These are phyloP conservation scores for Eufriesea mexicana DNA, from an alignment of 1,140 invertebrate species.

Conservation along the genomic window DNA sequence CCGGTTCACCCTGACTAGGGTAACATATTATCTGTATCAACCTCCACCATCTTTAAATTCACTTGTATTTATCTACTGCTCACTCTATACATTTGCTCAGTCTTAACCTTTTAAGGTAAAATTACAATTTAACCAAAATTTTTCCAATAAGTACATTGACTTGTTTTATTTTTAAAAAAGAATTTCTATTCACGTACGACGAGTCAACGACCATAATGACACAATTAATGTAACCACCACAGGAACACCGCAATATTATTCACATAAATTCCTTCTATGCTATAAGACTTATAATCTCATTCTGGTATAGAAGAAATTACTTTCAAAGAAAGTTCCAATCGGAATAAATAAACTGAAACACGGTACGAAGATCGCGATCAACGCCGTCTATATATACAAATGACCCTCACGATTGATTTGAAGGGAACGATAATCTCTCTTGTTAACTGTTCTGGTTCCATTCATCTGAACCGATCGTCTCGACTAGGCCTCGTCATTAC, in stretches of 20 bases:
- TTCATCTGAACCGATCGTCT: conserved; percentile 70
- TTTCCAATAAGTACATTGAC: background rate
- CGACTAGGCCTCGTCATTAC: conserved; percentile 86
- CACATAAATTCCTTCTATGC: too few species aligned
- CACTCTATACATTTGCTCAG: background rate
- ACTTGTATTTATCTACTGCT: background rate
- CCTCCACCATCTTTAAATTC: background rate
- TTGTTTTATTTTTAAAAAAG: background rate
- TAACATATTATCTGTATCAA: background rate
- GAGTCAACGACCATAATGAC: too few species aligned
- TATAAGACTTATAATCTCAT: too few species aligned
- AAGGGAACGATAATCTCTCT: background rate
- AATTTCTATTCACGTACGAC: background rate
- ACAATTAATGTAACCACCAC: too few species aligned
- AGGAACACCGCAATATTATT: too few species aligned
- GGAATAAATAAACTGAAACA: conserved; percentile 19
- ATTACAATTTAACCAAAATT: too few species aligned
- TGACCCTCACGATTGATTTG: background rate
- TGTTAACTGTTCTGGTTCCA: background rate
- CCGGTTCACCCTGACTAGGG: background rate
- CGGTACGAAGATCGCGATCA: conserved; percentile 2
- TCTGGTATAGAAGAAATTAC: background rate
- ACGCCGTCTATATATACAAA: conserved; percentile 1
- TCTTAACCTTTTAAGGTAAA: background rate
- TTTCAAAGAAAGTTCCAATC: background rate